Evolutionary conservation across 2,888 invertebrate genomes (phyloP).

Genomic region (Cepaea hortensis): DNA sequence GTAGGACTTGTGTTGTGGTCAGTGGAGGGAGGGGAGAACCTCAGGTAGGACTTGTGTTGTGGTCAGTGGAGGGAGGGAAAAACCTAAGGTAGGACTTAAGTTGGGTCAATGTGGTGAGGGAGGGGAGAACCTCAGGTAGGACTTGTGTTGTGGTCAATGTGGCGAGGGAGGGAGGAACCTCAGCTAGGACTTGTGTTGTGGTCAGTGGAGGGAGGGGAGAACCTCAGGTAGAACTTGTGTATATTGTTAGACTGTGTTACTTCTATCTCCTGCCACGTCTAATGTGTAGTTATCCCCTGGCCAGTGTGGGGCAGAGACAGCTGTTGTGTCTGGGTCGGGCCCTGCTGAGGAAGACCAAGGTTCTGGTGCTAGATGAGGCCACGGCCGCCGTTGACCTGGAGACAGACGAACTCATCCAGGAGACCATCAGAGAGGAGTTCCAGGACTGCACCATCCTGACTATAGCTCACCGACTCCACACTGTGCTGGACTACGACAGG

Average conservation of each 20-base stretch:
- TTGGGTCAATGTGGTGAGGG: too few species aligned
- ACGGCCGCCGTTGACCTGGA: conserved; percentile 79
- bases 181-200: too few species aligned
- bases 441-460: conserved; percentile 79
- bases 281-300: neutral
- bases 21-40: conserved; percentile 91
- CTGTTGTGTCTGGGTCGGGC: conserved; percentile 90
- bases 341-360: conserved; percentile 87
- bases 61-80: conserved; percentile 87
- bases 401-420: conserved; percentile 79
- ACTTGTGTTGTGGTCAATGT: too few species aligned
- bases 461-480: conserved; percentile 81
- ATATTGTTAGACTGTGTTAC: too few species aligned
- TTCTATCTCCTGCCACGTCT: too few species aligned
- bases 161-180: too few species aligned
- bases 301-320: conserved; percentile 91
- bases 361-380: conserved; percentile 75
- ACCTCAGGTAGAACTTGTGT: too few species aligned
- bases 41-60: conserved; percentile 73
- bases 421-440: conserved; percentile 78
- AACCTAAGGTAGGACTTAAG: conserved; percentile 79
- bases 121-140: too few species aligned
- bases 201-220: too few species aligned
- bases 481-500: conserved; percentile 80
- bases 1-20: too few species aligned